Conservation (phyloP, 2,888 invertebrate genomes). For the Oscheius sp. region DNA sequence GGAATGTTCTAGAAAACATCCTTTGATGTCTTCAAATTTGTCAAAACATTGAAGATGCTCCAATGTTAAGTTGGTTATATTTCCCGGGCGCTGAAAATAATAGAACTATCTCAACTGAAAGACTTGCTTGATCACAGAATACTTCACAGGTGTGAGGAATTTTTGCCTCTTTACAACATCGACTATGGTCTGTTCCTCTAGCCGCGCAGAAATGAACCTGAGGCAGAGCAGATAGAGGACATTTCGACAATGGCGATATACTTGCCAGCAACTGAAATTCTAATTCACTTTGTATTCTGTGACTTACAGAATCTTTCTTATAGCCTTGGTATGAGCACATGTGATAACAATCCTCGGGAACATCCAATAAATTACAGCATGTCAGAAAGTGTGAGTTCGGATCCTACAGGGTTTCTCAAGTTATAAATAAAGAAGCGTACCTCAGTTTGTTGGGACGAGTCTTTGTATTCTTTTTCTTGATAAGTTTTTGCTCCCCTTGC, state of each 20-base stretch:
- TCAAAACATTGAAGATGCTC: constrained; percentile 49
- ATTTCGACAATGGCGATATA: constrained; percentile 41
- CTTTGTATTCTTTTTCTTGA: constrained; percentile 3
- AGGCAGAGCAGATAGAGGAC: constrained; percentile 40
- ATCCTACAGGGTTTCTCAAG: constrained; percentile 36
- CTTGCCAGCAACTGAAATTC: constrained; percentile 28
- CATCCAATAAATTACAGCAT: constrained; percentile 50
- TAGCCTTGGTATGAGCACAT: constrained; percentile 47
- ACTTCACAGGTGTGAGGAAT: constrained; percentile 43
- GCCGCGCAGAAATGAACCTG: constrained; percentile 57
- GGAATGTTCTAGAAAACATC: constrained; percentile 53
- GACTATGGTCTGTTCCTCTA: constrained; percentile 50
- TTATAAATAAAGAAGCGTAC: neutral
- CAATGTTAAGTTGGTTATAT: constrained; percentile 41
- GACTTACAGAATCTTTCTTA: constrained; percentile 43
- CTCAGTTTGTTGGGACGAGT: constrained; percentile 11
- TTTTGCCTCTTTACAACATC: constrained; percentile 41
- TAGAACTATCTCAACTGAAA: too few relatives aligned
- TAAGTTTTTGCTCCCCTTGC: constrained; percentile 50
- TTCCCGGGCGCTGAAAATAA: constrained; percentile 41
- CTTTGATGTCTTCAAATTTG: constrained; percentile 52
- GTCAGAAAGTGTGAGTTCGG: constrained; percentile 53
- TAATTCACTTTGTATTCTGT: neutral
- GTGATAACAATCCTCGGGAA: constrained; percentile 36
- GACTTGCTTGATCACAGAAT: constrained; percentile 54